Evolutionary conservation across 1,140 invertebrate genomes (phyloP).

Genomic region (Oryzaephilus surinamensis): DNA sequence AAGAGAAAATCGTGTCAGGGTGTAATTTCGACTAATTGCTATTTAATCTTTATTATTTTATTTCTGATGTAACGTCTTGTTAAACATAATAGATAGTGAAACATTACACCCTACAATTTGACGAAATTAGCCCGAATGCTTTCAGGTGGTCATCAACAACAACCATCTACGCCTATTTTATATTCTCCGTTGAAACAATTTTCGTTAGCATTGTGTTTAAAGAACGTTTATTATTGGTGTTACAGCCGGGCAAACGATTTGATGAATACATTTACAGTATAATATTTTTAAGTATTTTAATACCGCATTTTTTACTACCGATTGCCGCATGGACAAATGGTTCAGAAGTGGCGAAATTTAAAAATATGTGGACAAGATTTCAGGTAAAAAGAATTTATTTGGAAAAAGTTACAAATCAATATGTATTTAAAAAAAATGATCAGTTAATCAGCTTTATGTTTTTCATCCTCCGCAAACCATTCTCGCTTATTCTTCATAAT

Average conservation of each 20-base stretch:
- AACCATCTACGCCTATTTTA: conserved; percentile 30
- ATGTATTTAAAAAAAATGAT: too few relatives aligned
- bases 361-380: conserved; percentile 63
- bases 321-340: conserved; percentile 58
- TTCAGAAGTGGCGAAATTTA: conserved; percentile 54
- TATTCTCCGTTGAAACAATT: conserved; percentile 30
- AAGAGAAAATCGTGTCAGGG: too few relatives aligned
- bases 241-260: conserved; percentile 48
- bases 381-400: conserved; percentile 40
- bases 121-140: not conserved
- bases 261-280: conserved; percentile 60
- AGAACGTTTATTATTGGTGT: conserved; percentile 28
- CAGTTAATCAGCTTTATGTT: conserved; percentile 40
- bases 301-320: conserved; percentile 54
- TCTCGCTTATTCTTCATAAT: conserved; percentile 38
- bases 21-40: too few relatives aligned
- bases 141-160: conserved; percentile 31
- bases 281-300: conserved; percentile 57
- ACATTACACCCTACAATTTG: not conserved
- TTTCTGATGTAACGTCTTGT: too few relatives aligned
- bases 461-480: conserved; percentile 48
- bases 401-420: too few relatives aligned
- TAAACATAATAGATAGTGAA: too few relatives aligned
- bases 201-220: conserved; percentile 32
- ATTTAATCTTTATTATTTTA: too few relatives aligned